Evolutionary conservation across 1,140 invertebrate genomes (phyloP), one percentile per base, ranked within the genome.

Genomic region (Drosophila tani): DNA sequence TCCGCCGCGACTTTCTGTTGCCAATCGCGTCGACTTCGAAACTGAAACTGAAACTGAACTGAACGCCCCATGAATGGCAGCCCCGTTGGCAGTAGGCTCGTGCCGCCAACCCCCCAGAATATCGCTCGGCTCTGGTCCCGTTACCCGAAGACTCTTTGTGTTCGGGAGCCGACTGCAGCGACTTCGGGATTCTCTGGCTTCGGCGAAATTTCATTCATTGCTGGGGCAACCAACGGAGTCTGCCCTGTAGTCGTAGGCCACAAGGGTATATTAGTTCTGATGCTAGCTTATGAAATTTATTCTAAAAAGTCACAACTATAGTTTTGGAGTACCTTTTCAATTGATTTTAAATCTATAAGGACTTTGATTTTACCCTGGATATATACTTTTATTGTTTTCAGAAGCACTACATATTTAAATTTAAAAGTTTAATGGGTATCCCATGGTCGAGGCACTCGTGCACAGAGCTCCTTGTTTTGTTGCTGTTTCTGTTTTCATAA

Each of bases 401-500:
- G 5, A 0, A 35, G 32, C 35, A 38, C 1, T 38, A 5, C 11
- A 12, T 3, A 0, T 12, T 38, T 12, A 38, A 38, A 38, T 12
- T 12, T 1, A 14, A 38, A 14, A 14, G 0, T 4, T 15, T n/a
- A 56, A 38, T 11, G 12, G 53, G 53, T 56, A 40, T 40, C 5
- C 1, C 5, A 14, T 2, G 6, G 19, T 40, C 14, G 8, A 0
- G 7, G 0, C 8, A 3, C 2, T 15, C 1, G 7, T 1, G 6
- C 1, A 5, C 0, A n/a, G 0, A 55, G n/a, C 35, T 56, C 19
- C 35, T 56, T 56, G 53, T 83, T 66, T 87, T 88, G 84, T 79
- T 81, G 81, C 84, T 88, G 84, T 41, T 62, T 90, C 87, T 90
- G 85, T 90, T 90, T 90, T 90, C 83, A 90, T 85, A 85, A 79